Conservation (phyloP, 2,113 vertebrate genomes). For the Tinamus guttatus region DNA sequence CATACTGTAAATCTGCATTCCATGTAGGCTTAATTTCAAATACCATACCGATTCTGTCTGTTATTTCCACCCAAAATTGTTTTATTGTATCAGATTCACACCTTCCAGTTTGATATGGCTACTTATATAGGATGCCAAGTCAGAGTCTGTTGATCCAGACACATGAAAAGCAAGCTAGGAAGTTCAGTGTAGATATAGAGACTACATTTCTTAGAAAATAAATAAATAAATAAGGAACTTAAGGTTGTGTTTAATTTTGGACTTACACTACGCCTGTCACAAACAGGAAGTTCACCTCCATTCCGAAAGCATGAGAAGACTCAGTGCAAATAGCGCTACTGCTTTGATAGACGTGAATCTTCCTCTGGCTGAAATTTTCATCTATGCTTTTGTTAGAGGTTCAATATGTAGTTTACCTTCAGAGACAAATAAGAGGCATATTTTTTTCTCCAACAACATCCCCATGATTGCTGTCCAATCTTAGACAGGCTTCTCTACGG, state of each 20-base stretch:
- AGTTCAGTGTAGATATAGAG: background rate
- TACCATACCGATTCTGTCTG: background rate
- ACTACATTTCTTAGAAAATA: background rate
- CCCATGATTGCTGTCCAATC: background rate
- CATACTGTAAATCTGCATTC: background rate
- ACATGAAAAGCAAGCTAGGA: background rate
- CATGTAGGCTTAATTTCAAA: background rate
- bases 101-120: background rate
- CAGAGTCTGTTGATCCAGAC: background rate
- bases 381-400: background rate
- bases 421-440: background rate
- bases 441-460: background rate
- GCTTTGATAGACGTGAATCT: background rate
- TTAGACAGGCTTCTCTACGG: background rate
- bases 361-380: background rate
- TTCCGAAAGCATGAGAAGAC: background rate
- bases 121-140: background rate
- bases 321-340: fast-evolving
- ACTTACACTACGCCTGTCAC: background rate
- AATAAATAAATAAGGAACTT: background rate
- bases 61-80: background rate
- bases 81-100: background rate
- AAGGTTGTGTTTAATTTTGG: background rate
- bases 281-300: background rate
- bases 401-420: background rate